These are phyloP conservation scores for Mactromeris polynyma DNA, from an alignment of 2,888 invertebrate genomes.

Conservation along the genomic window DNA sequence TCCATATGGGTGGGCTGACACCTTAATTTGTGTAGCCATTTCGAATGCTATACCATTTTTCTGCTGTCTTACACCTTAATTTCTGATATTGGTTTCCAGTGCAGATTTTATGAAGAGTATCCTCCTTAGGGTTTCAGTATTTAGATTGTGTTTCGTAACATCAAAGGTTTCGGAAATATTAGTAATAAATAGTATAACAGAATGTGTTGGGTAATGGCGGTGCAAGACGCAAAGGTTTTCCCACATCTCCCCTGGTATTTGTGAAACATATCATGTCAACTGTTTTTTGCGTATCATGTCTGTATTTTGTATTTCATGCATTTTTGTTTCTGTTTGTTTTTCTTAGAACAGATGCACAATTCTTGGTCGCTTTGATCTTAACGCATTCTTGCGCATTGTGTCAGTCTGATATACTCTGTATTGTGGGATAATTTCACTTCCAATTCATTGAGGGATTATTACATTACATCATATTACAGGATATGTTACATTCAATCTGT, in stretches of 20 bases:
- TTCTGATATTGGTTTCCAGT: neutral
- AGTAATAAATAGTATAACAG: neutral
- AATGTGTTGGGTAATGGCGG: neutral
- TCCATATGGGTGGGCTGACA: neutral
- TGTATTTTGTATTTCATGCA: constrained; percentile 5
- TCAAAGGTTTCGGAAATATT: neutral
- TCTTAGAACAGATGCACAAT: constrained; percentile 10
- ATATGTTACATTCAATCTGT: neutral
- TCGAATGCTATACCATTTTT: neutral
- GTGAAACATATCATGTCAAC: neutral
- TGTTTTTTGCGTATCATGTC: neutral
- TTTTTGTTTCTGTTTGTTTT: constrained; percentile 6
- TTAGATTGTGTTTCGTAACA: neutral
- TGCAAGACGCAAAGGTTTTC: neutral
- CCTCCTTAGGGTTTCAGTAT: neutral
- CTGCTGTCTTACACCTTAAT: neutral
- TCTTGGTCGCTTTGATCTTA: neutral
- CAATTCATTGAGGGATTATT: neutral
- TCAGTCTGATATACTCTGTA: neutral
- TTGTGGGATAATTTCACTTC: neutral
- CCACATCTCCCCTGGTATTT: neutral
- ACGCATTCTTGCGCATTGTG: constrained; percentile 18
- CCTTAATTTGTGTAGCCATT: neutral
- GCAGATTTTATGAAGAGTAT: neutral
- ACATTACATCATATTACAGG: neutral